Percentiles rank a stretch among this genome's conserved stretches.
Evolutionary conservation across 2,797 vertebrate genomes (phyloP).

Genomic region (Sebastes cheni): DNA sequence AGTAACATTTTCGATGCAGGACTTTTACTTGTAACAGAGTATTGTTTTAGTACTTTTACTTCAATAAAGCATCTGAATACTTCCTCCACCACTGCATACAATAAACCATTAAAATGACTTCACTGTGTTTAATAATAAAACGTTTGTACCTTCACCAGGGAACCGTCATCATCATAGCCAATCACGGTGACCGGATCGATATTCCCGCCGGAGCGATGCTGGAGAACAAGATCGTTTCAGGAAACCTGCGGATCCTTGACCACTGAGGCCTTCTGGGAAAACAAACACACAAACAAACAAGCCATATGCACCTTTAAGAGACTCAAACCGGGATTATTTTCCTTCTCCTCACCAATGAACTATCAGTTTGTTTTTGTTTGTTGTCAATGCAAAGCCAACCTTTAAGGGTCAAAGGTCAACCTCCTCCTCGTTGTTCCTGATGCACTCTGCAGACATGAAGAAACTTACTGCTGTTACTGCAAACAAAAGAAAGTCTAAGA

Average conservation of each 20-base stretch:
- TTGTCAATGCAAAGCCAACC: background rate
- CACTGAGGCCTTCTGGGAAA: slow-evolving; percentile 83
- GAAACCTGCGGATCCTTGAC: slow-evolving; percentile 96
- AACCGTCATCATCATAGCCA: slow-evolving; percentile 97
- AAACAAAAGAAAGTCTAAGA: background rate
- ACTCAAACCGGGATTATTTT: background rate
- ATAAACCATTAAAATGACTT: background rate
- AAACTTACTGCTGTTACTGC: slow-evolving; percentile 16
- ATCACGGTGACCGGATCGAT: slow-evolving; percentile 95
- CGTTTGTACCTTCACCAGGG: slow-evolving; percentile 77
- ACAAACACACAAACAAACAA: background rate
- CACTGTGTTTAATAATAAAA: background rate
- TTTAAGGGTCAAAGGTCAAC: slow-evolving; percentile 20
- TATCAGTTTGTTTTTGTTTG: background rate
- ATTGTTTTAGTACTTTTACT: too few relatives aligned
- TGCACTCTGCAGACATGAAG: background rate
- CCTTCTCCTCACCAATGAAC: background rate
- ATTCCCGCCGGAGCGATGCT: slow-evolving; percentile 95
- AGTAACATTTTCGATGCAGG: too few relatives aligned
- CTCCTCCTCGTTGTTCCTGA: background rate
- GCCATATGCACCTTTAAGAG: slow-evolving; percentile 20
- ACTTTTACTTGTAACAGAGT: too few relatives aligned
- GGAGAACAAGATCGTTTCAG: slow-evolving; percentile 98
- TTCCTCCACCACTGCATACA: too few relatives aligned
- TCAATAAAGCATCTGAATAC: too few relatives aligned